Evolutionary conservation across 1,140 invertebrate genomes (phyloP).

Genomic region (Potamilus streckersoni): DNA sequence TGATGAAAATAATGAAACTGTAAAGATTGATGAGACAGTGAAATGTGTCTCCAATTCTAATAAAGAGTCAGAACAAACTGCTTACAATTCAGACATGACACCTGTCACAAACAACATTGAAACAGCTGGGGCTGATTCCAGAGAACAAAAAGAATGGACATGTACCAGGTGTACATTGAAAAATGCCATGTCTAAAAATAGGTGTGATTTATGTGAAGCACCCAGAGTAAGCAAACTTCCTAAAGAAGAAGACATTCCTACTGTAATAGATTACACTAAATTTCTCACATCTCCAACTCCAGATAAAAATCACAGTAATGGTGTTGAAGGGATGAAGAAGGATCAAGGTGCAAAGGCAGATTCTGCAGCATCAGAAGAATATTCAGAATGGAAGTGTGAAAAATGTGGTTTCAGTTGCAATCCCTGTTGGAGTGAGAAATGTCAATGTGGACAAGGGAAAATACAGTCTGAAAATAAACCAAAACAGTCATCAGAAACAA

Average conservation of each 20-base stretch:
- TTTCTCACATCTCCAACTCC: constrained; percentile 30
- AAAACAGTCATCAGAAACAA: constrained; percentile 3
- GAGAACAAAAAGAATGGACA: constrained; percentile 27
- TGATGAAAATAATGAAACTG: no score
- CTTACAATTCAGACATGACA: no score
- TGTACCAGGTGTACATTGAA: constrained; percentile 46
- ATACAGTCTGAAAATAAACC: constrained; percentile 15
- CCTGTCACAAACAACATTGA: constrained; percentile 7
- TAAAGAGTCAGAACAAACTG: no score
- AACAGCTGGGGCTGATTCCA: not conserved
- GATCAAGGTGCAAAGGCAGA: constrained; percentile 16
- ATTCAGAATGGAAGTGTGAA: constrained; percentile 50
- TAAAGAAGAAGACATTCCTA: constrained; percentile 40
- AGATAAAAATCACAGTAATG: constrained; percentile 3
- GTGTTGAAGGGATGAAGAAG: constrained; percentile 4
- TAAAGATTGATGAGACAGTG: no score
- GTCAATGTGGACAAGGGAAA: constrained; percentile 41
- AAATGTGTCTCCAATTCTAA: no score
- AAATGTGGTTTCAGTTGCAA: constrained; percentile 55
- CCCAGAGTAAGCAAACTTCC: constrained; percentile 46
- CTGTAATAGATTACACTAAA: constrained; percentile 35
- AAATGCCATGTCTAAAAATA: constrained; percentile 21
- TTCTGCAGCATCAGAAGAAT: not conserved
- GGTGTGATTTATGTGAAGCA: constrained; percentile 47
- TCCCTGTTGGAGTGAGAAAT: constrained; percentile 39